Base-by-base conservation (phyloP, 2,797 vertebrate species). In the Sarcoramphus papa region DNA sequence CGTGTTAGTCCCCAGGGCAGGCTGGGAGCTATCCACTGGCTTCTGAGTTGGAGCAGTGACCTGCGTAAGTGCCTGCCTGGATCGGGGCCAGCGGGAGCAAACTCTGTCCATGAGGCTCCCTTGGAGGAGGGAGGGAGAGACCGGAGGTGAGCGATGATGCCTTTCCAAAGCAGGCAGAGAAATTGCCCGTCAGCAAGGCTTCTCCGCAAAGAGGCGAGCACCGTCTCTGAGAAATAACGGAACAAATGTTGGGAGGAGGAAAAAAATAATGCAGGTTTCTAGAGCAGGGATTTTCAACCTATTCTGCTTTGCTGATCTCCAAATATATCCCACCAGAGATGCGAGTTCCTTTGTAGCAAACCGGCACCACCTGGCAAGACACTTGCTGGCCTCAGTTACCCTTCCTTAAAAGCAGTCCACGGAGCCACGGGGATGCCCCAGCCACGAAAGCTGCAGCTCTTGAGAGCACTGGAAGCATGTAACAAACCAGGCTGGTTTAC, bases 51-150 rank as follows among this genome's bases (percentile, higher is more conserved):
- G 57, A 96, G 85, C 79, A 93, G 82, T 94, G 93, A 95, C 90
- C 90, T 88, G 68, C 0, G 0, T 95, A 96, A 97, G 96, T 95
- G 95, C 88, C 94, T 94, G 79, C 19, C 79, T 95, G 96, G 95
- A 92, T 90, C 9, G 0, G 54, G 74, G 93, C 96, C 94, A 95
- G 80, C 2, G 1, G 63, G 79, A 95, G 90, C 83, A 88, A 95
- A 77, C 85, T 81, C 69, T 94, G 93, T 27, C 87, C 82, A 64
- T 35, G 90, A 91, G 73, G 57, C 72, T 97, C 41, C 73, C 87
- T 88, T 11, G 2, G 41, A 94, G 57, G 53, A 92, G 53, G 18
- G 45, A 94, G 48, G 50, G 57, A 85, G 92, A 75, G 57, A 68
- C 45, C 2, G 27, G 79, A 88, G 53, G 33, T 1, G 0, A 86